Evolutionary conservation across 2,888 invertebrate species (phyloP), one percentile per base, ranked within the genome.

Genomic region (Latrodectus hesperus): DNA sequence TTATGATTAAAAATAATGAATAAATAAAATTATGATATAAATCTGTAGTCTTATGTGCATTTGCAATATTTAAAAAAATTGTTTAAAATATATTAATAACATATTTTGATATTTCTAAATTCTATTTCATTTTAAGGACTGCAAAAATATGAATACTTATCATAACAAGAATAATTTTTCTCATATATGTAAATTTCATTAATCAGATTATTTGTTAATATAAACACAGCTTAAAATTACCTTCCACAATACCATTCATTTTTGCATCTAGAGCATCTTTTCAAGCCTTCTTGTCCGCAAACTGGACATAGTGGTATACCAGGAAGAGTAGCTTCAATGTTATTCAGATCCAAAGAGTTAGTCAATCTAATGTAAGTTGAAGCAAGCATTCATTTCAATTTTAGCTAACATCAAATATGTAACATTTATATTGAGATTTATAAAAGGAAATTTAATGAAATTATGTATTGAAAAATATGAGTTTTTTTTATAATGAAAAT

Each of bases 231-330:
- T 38, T 38, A 38, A 38, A 38, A 38, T 78, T 71, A 87, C 87
- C 87, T 76, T 68, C 82, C 87, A 74, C 87, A 87, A 16, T 87
- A 87, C 87, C 87, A 87, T 64, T 82, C 87, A 60, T 87, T 87
- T 38, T 68, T 81, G 68, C 87, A 87, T n/a, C 76, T 52, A 10
- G 87, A 87, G n/a, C 87, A 87, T 55, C 78, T 65, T 55, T 87
- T 82, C 17, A 76, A 60, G 17, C 82, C 81, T 74, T 68, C 72
- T 14, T n/a, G 38, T 16, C 53, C 51, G 60, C 87, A 87, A 17
- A 68, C 16, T 49, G 87, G 82, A 26, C 87, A 87, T 17, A 68
- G 9, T 4, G 87, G 87, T 1, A 17, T 53, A 16, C 78, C 87
- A 12, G 87, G 53, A n/a, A 82, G 64, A 77, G 81, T 78, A 53